Evolutionary conservation across 2,113 vertebrate species (phyloP), one percentile per base, ranked within the genome.

Genomic region (Mesocricetus auratus): DNA sequence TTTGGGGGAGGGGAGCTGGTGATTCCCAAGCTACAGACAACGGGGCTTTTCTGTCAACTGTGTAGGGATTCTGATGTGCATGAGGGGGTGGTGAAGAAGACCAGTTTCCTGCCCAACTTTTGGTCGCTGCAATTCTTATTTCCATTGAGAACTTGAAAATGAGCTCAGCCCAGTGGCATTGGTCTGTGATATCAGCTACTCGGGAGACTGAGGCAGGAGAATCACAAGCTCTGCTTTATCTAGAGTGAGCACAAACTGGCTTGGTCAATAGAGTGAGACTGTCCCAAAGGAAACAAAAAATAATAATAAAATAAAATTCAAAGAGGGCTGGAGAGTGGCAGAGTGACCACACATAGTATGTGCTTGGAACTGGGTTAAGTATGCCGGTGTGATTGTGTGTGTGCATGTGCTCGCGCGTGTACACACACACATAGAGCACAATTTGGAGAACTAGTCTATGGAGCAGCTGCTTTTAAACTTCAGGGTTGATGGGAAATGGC

Each of bases 61-160:
- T 39, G 16, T 36, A 8, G 29, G 36, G 58, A 42, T 69, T 58
- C 39, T 15, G n/a, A 16, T 0, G 22, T 7, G 7, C 9, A 3
- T 15, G 36, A 0, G 2, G 12, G 1, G 33, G 56, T 7, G 4
- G 11, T 15, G 2, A 42, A 31, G 29, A 33, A 78, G 4, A 26
- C 12, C 45, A 33, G 86, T 6, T 94, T 88, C 58, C 45, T n/a
- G 62, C 66, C 58, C 82, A 97, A 88, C 42, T 88, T 81, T 75
- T 83, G 29, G 10, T 26, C 21, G 39, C 33, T 50, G 56, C 5
- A 42, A 89, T 47, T 93, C 68, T 75, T 91, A 64, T 69, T 90
- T 96, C 73, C 77, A 86, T 62, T 97, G 50, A 62, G 71, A 86
- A 86, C 47, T 97, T 90, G 47, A 78, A 77, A 95, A 96, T 83